These are phyloP conservation scores for Lepus timidus DNA, from an alignment of 2,113 vertebrate genomes.

Conservation along the genomic window DNA sequence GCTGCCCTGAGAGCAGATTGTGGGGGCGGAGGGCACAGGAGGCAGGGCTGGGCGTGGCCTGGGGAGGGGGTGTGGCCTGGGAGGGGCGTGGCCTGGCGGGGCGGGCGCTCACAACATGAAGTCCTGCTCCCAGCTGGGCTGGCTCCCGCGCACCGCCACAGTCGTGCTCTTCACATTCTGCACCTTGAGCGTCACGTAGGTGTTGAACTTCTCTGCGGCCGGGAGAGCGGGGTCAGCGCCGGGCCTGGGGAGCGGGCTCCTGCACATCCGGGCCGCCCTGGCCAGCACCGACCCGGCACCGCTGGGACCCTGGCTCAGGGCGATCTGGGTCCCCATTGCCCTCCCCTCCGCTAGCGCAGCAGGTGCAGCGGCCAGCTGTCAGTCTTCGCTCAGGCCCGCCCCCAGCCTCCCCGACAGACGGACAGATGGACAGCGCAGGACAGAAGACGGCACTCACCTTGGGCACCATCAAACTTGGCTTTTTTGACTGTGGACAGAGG, in stretches of 20 bases:
- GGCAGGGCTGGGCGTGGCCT: constrained; percentile 33
- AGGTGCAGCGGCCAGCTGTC: neutral
- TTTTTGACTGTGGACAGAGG: constrained; percentile 95
- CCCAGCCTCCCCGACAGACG: neutral
- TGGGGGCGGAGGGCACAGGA: constrained; percentile 31
- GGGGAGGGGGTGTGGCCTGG: constrained; percentile 36
- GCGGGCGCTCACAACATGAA: constrained; percentile 97
- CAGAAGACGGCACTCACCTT: constrained; percentile 90
- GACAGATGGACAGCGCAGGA: neutral
- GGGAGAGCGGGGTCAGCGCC: neutral
- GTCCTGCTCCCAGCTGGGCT: constrained; percentile 99
- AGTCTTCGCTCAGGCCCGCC: neutral
- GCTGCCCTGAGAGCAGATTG: constrained; percentile 71
- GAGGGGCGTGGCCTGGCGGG: neutral
- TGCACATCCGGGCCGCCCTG: neutral
- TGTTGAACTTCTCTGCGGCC: constrained; percentile 97
- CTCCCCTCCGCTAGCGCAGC: no score
- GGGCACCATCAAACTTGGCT: constrained; percentile 97
- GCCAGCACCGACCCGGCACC: neutral
- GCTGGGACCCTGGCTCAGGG: neutral
- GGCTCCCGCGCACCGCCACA: constrained; percentile 95
- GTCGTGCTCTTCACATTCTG: constrained; percentile 99
- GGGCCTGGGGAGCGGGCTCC: neutral
- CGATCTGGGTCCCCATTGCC: no score
- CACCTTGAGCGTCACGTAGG: constrained; percentile 98